phyloP scores from a whole-genome alignment of 2,113 vertebrate species.

The Neogobius melanostomus region DNA sequence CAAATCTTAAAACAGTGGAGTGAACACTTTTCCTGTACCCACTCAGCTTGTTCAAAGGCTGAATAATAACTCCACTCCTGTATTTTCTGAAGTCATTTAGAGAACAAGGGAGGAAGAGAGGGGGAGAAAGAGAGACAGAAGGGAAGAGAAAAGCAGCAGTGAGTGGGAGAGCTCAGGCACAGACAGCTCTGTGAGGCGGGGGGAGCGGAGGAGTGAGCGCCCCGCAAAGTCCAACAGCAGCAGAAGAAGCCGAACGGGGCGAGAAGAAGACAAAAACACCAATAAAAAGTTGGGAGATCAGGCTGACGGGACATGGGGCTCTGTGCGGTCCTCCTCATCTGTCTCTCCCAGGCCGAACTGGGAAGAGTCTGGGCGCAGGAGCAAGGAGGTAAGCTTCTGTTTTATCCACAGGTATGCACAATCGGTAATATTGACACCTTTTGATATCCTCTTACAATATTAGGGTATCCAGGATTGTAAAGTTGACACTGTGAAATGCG shows the following conservation, averaged over 20 bases:
- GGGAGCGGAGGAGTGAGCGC: constrained; percentile 58
- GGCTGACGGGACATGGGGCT: constrained; percentile 74
- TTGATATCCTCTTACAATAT: not conserved
- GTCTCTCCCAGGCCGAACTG: constrained; percentile 78
- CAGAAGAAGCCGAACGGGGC: constrained; percentile 15
- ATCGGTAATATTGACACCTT: not conserved
- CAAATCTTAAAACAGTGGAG: constrained; percentile 11
- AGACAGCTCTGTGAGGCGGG: constrained; percentile 39
- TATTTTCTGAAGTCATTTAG: constrained; percentile 34
- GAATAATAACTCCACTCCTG: constrained; percentile 52
- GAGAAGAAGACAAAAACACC: constrained; percentile 29
- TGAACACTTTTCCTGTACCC: constrained; percentile 35
- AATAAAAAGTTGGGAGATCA: constrained; percentile 52
- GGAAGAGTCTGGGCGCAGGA: constrained; percentile 70
- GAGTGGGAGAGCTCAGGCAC: constrained; percentile 51
- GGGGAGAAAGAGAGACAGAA: constrained; percentile 25
- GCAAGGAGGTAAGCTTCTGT: constrained; percentile 70
- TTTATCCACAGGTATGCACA: constrained; percentile 20
- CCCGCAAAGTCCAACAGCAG: constrained; percentile 34
- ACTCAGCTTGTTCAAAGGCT: constrained; percentile 53
- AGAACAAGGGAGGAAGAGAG: constrained; percentile 16
- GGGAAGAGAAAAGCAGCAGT: constrained; percentile 41
- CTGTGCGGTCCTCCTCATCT: constrained; percentile 76
- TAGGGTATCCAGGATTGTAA: not conserved
- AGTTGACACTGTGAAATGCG: constrained; percentile 8